Conservation (phyloP, 2,888 invertebrate species). For the Tryphoninae sp. region DNA sequence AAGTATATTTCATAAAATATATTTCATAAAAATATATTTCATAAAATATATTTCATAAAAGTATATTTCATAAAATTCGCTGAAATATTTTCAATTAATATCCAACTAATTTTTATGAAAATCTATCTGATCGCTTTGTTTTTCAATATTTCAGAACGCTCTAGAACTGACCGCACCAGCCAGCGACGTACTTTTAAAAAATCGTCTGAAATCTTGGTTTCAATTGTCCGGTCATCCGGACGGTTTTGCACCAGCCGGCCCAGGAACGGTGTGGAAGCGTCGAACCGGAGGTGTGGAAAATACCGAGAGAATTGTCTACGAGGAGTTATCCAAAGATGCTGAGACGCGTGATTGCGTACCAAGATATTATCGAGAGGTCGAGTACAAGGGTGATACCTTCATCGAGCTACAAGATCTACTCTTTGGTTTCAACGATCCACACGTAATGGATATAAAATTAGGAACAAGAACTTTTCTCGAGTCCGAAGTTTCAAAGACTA, state of each 20-base stretch:
- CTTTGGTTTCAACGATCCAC: constrained; percentile 94
- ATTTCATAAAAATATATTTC: too few species aligned
- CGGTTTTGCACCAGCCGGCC: constrained; percentile 95
- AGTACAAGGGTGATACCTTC: constrained; percentile 90
- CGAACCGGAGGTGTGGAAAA: constrained; percentile 87
- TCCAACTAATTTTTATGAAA: background rate
- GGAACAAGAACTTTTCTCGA: constrained; percentile 98
- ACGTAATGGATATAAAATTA: constrained; percentile 99
- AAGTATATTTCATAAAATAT: too few species aligned
- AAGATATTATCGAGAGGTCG: constrained; percentile 91
- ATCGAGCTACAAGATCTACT: constrained; percentile 97
- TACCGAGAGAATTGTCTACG: constrained; percentile 90
- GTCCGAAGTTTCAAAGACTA: constrained; percentile 94
- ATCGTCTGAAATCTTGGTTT: constrained; percentile 88
- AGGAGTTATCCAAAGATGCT: constrained; percentile 89
- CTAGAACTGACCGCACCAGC: constrained; percentile 95
- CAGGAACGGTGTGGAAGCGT: constrained; percentile 96
- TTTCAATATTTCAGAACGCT: constrained; percentile 87
- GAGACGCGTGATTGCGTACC: constrained; percentile 89
- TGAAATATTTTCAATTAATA: background rate
- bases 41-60: too few species aligned
- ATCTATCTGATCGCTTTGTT: too few species aligned
- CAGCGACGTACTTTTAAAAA: constrained; percentile 91
- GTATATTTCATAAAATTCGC: too few species aligned
- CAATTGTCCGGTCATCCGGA: constrained; percentile 97